Evolutionary conservation across 2,113 vertebrate genomes (phyloP).

Genomic region (Poecilia latipinna): DNA sequence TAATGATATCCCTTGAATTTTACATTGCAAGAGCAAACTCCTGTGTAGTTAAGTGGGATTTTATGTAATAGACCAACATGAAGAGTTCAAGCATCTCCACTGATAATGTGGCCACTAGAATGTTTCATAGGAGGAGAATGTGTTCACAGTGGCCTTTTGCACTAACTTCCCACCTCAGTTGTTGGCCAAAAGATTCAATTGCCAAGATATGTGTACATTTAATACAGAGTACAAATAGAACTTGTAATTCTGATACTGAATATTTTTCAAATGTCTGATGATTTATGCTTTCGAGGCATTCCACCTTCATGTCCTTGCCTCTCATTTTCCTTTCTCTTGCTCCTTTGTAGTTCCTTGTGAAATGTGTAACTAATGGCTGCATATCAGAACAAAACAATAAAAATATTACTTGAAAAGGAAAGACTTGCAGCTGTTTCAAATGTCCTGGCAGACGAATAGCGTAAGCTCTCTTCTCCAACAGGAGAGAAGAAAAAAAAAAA

Average conservation of each 20-base stretch:
- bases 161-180: background rate
- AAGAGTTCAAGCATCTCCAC: background rate
- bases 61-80: background rate
- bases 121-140: background rate
- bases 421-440: conserved; percentile 19
- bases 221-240: conserved; percentile 2
- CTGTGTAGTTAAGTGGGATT: background rate
- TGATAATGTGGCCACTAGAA: background rate
- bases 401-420: conserved; percentile 18
- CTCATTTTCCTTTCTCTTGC: conserved; percentile 32
- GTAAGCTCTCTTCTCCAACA: background rate
- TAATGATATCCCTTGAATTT: background rate
- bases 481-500: conserved; percentile 3
- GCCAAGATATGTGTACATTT: no score
- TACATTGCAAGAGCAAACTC: background rate
- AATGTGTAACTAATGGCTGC: conserved; percentile 5
- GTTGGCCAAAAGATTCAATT: background rate
- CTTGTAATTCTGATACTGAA: conserved; percentile 60
- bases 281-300: conserved; percentile 41
- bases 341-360: conserved; percentile 24
- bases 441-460: conserved; percentile 19
- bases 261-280: conserved; percentile 56
- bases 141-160: background rate
- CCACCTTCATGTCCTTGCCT: conserved; percentile 39
- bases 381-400: conserved; percentile 28